Conservation (phyloP, 2,113 vertebrate species). For the Phyllostomus hastatus region DNA sequence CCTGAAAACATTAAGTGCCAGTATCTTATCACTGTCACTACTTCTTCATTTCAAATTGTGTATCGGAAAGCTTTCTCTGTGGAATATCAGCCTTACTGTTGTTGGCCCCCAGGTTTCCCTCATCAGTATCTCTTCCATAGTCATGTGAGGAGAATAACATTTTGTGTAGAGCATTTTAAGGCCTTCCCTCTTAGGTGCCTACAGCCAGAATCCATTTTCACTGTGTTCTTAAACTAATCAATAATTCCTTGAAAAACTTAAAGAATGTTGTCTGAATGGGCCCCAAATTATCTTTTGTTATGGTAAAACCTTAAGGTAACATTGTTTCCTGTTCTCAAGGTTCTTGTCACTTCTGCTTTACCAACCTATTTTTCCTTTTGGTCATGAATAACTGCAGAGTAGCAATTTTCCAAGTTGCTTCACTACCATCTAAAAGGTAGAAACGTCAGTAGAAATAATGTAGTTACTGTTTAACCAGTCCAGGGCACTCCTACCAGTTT, state of each 20-base stretch:
- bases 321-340: background rate
- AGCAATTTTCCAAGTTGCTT: conserved; percentile 30
- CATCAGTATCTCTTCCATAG: background rate
- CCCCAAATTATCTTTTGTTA: background rate
- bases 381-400: conserved; percentile 11
- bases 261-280: background rate
- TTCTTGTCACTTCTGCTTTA: conserved; percentile 39
- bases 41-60: background rate
- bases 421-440: background rate
- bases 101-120: background rate
- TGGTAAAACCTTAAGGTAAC: background rate
- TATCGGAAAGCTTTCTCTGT: background rate
- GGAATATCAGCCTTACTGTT: background rate
- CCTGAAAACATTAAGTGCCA: background rate
- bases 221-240: background rate
- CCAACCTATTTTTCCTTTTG: conserved; percentile 23
- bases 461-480: background rate
- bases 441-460: background rate
- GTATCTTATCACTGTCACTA: background rate
- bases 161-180: background rate
- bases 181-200: background rate
- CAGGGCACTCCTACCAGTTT: background rate
- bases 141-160: background rate
- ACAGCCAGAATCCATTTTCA: background rate
- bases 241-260: background rate